These are phyloP conservation scores for Dasyurus viverrinus DNA, from an alignment of 2,113 vertebrate species.

Conservation along the genomic window DNA sequence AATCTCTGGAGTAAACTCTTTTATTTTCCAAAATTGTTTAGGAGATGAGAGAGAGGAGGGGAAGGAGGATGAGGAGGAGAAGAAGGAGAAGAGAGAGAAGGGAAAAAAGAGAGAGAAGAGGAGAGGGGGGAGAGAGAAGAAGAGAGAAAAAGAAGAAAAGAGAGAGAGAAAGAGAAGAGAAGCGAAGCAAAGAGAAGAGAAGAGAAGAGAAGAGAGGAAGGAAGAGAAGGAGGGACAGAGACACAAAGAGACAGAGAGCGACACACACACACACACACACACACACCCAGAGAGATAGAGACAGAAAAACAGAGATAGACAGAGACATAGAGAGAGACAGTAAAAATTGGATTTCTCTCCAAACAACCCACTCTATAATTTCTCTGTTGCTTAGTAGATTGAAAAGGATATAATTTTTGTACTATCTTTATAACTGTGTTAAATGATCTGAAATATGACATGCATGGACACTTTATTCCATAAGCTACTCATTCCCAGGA, in stretches of 20 bases:
- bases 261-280: too few species aligned
- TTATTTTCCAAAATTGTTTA: constrained; percentile 60
- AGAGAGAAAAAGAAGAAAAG: neutral
- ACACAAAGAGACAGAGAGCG: too few species aligned
- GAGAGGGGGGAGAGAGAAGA: neutral
- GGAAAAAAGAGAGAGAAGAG: too few species aligned
- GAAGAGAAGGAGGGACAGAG: too few species aligned
- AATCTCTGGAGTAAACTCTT: constrained; percentile 65
- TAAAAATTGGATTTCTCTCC: constrained; percentile 45
- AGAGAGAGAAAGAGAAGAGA: too few species aligned
- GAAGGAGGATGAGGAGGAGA: too few species aligned
- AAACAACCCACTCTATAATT: constrained; percentile 68
- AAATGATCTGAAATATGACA: constrained; percentile 57
- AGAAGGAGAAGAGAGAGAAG: too few species aligned
- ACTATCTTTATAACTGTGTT: constrained; percentile 32
- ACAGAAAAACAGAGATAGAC: too few species aligned
- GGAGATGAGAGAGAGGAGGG: constrained; percentile 53
- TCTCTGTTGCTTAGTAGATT: constrained; percentile 28
- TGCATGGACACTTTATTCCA: constrained; percentile 28
- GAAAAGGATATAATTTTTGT: constrained; percentile 77
- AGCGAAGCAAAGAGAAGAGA: too few species aligned
- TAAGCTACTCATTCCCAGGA: constrained; percentile 43
- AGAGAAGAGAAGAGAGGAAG: too few species aligned
- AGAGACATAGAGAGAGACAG: constrained; percentile 26
- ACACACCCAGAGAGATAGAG: too few species aligned